A percentile compares a stretch with the other conserved stretches of the same genome.
Conservation (phyloP, 1,140 invertebrate species). For the Hydropsyche tenuis region DNA sequence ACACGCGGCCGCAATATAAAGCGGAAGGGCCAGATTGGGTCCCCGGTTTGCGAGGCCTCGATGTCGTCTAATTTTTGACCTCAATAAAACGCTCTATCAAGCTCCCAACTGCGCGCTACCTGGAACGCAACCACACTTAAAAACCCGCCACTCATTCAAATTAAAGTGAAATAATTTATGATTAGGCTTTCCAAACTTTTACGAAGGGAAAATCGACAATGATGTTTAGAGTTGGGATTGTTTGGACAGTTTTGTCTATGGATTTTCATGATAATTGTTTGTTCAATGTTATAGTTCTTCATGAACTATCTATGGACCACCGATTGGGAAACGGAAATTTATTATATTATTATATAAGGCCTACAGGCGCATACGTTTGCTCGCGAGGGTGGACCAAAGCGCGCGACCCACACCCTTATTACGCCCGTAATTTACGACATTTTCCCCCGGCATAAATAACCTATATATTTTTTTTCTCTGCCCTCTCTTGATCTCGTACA, state of each 20-base stretch:
- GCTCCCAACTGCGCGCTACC: conserved; percentile 16
- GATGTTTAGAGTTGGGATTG: too few relatives aligned
- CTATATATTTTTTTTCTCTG: conserved; percentile 45
- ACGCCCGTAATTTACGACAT: conserved; percentile 44
- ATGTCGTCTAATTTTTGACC: conserved; percentile 25
- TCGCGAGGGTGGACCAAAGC: neutral
- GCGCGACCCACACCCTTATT: conserved; percentile 39
- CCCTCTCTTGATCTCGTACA: conserved; percentile 46
- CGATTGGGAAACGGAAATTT: conserved; percentile 1
- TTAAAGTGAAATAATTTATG: too few relatives aligned
- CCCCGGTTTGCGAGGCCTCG: neutral
- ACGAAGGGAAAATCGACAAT: too few relatives aligned
- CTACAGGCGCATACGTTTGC: neutral
- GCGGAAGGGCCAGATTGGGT: neutral
- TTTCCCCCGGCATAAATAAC: conserved; percentile 47
- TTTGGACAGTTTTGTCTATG: too few relatives aligned
- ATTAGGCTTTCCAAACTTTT: too few relatives aligned
- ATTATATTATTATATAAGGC: conserved; percentile 11
- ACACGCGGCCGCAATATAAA: conserved; percentile 21
- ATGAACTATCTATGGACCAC: neutral
- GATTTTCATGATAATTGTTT: too few relatives aligned
- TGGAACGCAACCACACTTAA: conserved; percentile 4
- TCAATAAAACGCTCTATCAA: conserved; percentile 30
- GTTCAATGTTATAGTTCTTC: too few relatives aligned
- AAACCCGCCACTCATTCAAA: conserved; percentile 33